A percentile compares a stretch with the other conserved stretches of the same genome.
Conservation (phyloP, 1,140 invertebrate genomes). For the Pseudachorutes palmiensis region DNA sequence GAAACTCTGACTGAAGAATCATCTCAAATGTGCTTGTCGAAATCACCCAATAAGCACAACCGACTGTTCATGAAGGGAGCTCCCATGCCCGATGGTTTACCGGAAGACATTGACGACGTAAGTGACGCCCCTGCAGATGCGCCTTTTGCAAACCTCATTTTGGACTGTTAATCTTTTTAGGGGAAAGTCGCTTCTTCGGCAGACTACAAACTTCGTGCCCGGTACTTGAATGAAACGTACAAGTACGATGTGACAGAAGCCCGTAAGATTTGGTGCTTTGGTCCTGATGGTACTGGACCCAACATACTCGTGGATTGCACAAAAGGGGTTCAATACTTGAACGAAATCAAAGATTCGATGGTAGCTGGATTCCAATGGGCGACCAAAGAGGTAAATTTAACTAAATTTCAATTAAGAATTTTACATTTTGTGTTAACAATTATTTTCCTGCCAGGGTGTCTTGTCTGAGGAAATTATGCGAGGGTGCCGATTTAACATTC, state of each 20-base stretch:
- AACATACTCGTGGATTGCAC: conserved; percentile 71
- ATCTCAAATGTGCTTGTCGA: conserved; percentile 89
- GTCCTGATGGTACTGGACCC: conserved; percentile 58
- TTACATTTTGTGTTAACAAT: neutral
- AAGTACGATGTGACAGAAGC: conserved; percentile 58
- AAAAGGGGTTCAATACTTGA: conserved; percentile 95
- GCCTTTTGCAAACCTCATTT: neutral
- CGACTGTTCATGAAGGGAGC: conserved; percentile 93
- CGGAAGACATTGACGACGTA: conserved; percentile 93
- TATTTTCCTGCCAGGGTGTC: conserved; percentile 70
- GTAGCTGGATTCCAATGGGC: conserved; percentile 99
- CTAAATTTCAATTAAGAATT: too few species aligned
- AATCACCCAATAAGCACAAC: conserved; percentile 99
- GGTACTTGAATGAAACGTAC: conserved; percentile 68
- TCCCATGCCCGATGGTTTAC: conserved; percentile 91
- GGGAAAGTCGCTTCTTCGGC: conserved; percentile 90
- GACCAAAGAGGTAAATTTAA: conserved; percentile 89
- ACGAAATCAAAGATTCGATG: conserved; percentile 98
- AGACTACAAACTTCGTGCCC: conserved; percentile 91
- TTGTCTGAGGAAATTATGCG: conserved; percentile 98
- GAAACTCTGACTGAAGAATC: conserved; percentile 97
- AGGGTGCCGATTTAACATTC: conserved; percentile 94
- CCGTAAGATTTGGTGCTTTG: conserved; percentile 64
- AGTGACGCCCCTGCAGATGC: conserved; percentile 32
- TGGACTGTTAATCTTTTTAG: conserved; percentile 43